phyloP scores from a whole-genome alignment of 2,113 vertebrate genomes.

The Saccopteryx bilineata region DNA sequence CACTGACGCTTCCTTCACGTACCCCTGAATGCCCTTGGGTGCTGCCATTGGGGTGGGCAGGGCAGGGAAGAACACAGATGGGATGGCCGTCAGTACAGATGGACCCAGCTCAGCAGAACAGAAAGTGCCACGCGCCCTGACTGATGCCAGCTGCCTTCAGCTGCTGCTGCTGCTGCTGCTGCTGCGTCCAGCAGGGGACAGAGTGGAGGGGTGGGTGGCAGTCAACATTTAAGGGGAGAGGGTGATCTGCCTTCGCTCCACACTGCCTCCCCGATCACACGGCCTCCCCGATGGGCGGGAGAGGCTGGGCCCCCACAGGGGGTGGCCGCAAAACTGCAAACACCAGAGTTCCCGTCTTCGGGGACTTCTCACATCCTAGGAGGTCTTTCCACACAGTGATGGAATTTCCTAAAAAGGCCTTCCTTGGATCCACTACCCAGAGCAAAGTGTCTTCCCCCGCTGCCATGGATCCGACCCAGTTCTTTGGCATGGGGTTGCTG shows the following conservation, averaged over 20 bases:
- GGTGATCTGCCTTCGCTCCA: background rate
- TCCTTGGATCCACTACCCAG: no score
- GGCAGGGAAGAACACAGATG: no score
- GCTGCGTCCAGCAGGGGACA: background rate
- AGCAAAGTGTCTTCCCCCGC: rapidly evolving
- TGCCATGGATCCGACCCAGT: background rate
- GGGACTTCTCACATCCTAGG: background rate
- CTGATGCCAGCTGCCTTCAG: rapidly evolving
- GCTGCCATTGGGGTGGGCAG: background rate
- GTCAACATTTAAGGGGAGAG: background rate
- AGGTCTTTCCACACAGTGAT: background rate
- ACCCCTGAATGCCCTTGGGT: no score
- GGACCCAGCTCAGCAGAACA: background rate
- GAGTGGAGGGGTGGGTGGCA: rapidly evolving
- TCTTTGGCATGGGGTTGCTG: background rate
- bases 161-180: background rate
- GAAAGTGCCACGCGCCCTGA: rapidly evolving
- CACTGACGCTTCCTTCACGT: rapidly evolving
- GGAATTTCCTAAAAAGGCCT: background rate
- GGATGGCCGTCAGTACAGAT: background rate
- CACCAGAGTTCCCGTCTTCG: background rate
- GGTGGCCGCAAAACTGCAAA: background rate
- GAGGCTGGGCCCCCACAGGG: background rate
- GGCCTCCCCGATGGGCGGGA: no score
- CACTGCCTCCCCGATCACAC: background rate